Percentiles rank a stretch among this genome's conserved stretches.
Evolutionary conservation across 1,140 invertebrate genomes (phyloP).

Genomic region (Venturia canescens): DNA sequence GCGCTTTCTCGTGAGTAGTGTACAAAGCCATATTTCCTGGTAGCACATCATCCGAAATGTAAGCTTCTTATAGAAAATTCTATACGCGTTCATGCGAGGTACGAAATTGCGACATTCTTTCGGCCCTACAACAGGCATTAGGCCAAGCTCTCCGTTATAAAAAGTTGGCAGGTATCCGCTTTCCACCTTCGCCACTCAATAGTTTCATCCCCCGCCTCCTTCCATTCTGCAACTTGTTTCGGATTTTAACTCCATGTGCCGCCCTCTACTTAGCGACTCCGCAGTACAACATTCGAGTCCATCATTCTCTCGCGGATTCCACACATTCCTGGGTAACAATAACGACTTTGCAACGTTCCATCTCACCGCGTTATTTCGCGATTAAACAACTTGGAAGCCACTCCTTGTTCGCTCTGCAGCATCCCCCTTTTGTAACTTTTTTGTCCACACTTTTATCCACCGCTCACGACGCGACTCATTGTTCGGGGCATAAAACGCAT

Average conservation of each 20-base stretch:
- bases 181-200: not conserved
- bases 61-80: not conserved
- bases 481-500: too few relatives aligned
- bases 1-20: conserved; percentile 19
- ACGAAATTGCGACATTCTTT: not conserved
- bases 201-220: not conserved
- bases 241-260: not conserved
- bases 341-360: not conserved
- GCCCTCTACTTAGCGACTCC: not conserved
- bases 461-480: too few relatives aligned
- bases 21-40: not conserved
- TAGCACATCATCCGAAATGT: not conserved
- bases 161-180: conserved; percentile 38
- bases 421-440: not conserved
- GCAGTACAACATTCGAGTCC: not conserved
- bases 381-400: conserved; percentile 24
- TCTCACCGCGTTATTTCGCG: conserved; percentile 35
- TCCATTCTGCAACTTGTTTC: not conserved
- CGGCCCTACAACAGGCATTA: not conserved
- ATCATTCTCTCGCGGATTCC: not conserved
- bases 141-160: conserved; percentile 17
- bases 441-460: not conserved
- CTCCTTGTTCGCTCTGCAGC: not conserved
- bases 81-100: too few relatives aligned
- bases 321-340: not conserved